These are phyloP conservation scores for Tubulanus polymorphus DNA, from an alignment of 2,888 invertebrate species.

Conservation along the genomic window DNA sequence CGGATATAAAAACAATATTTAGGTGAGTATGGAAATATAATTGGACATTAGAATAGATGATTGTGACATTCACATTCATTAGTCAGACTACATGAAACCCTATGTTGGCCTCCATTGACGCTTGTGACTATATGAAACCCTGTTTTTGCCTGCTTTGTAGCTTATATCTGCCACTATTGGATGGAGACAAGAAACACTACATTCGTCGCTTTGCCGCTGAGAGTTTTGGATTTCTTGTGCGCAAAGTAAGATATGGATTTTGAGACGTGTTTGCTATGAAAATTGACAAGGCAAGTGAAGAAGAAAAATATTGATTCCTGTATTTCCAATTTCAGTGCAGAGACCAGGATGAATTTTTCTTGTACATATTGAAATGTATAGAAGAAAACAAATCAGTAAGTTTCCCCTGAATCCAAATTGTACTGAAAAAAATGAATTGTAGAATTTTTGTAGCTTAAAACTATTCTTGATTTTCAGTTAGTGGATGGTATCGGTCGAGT, in stretches of 20 bases:
- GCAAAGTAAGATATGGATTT: slow-evolving; percentile 54
- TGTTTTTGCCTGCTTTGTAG: slow-evolving; percentile 26
- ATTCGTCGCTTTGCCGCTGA: slow-evolving; percentile 92
- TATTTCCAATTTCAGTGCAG: slow-evolving; percentile 57
- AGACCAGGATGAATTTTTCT: slow-evolving; percentile 71
- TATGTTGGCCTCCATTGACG: no score
- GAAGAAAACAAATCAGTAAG: slow-evolving; percentile 66
- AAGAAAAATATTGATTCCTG: neutral
- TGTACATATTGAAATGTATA: slow-evolving; percentile 66
- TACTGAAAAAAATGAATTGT: neutral
- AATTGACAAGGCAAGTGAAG: neutral
- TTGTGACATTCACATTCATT: no score
- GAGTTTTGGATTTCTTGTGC: slow-evolving; percentile 89
- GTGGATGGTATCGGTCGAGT: slow-evolving; percentile 78
- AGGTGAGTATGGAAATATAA: slow-evolving; percentile 50
- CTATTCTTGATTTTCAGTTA: slow-evolving; percentile 60
- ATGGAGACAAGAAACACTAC: slow-evolving; percentile 73
- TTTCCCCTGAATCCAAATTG: slow-evolving; percentile 8
- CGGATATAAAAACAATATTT: slow-evolving; percentile 71
- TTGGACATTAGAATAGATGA: no score
- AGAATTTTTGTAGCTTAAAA: neutral
- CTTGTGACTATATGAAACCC: no score
- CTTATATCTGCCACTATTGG: slow-evolving; percentile 65
- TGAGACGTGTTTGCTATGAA: neutral
- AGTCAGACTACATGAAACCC: no score